Conservation (phyloP, 2,113 vertebrate species). For the Telmatochromis bifrenatus region DNA sequence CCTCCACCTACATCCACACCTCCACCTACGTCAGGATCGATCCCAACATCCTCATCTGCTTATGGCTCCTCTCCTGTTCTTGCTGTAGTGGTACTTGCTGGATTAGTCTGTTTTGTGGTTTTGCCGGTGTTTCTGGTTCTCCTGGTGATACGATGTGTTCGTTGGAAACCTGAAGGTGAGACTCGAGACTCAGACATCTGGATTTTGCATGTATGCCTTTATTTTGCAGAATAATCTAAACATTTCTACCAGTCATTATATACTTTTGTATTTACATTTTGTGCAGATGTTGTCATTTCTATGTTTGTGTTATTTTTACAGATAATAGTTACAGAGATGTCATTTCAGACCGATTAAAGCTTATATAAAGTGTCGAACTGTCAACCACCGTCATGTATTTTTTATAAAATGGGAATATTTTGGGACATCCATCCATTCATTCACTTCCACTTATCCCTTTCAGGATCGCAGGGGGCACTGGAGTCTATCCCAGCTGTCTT, state of each 20-base stretch:
- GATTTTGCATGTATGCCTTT: neutral
- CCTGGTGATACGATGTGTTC: neutral
- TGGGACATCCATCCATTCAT: neutral
- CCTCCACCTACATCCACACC: neutral
- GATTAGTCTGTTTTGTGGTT: neutral
- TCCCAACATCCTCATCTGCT: neutral
- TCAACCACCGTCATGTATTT: accelerated
- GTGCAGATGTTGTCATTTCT: neutral
- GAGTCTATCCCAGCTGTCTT: accelerated
- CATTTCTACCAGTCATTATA: neutral
- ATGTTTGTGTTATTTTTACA: accelerated
- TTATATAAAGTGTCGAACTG: neutral
- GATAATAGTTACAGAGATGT: neutral
- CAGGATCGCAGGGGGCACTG: accelerated
- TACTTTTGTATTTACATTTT: neutral
- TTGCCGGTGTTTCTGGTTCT: neutral
- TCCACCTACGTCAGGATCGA: accelerated
- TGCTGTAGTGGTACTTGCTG: neutral
- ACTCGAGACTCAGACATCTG: neutral
- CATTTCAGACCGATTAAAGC: accelerated
- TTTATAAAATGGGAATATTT: neutral
- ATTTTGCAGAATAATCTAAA: neutral
- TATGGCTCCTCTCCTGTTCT: neutral
- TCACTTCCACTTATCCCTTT: neutral
- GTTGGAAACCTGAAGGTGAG: neutral